Evolutionary conservation across 2,113 vertebrate genomes (phyloP).

Genomic region (Myxocyprinus asiaticus): DNA sequence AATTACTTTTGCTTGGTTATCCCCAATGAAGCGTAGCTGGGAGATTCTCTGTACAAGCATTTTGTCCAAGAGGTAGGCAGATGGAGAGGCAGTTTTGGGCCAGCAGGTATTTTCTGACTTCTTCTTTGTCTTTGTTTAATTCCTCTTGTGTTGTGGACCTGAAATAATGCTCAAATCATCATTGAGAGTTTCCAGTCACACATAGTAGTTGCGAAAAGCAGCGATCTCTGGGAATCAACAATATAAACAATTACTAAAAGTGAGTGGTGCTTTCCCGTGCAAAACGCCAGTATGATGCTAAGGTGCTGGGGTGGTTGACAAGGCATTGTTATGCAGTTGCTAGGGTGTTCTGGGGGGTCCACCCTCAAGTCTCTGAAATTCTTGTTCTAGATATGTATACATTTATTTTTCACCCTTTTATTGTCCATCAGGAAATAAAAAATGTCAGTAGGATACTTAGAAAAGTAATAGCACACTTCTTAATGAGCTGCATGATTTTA

Average conservation of each 20-base stretch:
- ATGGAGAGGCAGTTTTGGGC: slow-evolving; percentile 73
- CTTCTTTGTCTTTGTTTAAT: slow-evolving; percentile 70
- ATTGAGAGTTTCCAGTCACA: slow-evolving; percentile 48
- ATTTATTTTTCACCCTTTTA: too few species aligned
- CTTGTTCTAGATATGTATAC: too few species aligned
- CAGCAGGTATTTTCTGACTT: slow-evolving; percentile 76
- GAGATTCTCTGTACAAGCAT: slow-evolving; percentile 60
- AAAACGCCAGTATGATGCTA: neutral
- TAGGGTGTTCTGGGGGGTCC: too few species aligned
- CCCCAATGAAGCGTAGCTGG: slow-evolving; percentile 76
- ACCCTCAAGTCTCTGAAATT: too few species aligned
- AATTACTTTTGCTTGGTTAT: slow-evolving; percentile 79
- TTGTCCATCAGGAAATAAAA: too few species aligned
- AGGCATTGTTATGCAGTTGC: neutral
- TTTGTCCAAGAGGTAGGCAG: slow-evolving; percentile 67
- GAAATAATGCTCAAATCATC: slow-evolving; percentile 60
- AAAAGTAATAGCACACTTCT: too few species aligned
- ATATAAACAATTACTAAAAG: neutral
- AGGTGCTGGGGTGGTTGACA: neutral
- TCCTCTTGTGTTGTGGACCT: slow-evolving; percentile 54
- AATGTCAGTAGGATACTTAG: too few species aligned
- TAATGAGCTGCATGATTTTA: neutral
- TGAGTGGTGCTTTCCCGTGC: neutral
- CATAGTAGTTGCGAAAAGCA: neutral
- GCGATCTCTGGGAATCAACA: slow-evolving; percentile 19